phyloP scores from a whole-genome alignment of 2,113 vertebrate species.

The Brachyhypopomus gauderio region DNA sequence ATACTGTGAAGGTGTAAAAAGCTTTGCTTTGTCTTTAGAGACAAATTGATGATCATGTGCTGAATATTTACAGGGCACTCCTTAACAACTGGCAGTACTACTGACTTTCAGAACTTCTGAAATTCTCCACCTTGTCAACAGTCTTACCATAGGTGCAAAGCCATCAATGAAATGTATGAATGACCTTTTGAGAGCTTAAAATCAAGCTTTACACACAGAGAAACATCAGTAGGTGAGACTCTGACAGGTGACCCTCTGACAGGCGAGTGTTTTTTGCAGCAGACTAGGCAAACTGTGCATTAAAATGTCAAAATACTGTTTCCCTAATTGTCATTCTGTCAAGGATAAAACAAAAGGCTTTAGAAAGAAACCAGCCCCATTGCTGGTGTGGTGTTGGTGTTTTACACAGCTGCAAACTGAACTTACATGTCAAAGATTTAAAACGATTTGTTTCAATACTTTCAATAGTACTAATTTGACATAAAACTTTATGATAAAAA shows the following conservation, averaged over 20 bases:
- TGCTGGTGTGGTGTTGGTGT: conserved; percentile 1
- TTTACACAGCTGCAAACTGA: conserved; percentile 23
- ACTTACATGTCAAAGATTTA: conserved; percentile 8
- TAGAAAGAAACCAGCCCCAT: conserved; percentile 32
- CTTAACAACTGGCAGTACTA: not conserved
- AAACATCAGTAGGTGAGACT: conserved; percentile 30
- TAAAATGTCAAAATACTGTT: conserved; percentile 43
- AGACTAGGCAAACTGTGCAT: conserved; percentile 20
- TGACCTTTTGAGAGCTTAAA: conserved; percentile 45
- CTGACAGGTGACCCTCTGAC: conserved; percentile 10
- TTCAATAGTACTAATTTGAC: not conserved
- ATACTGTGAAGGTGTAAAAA: not conserved
- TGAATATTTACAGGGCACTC: conserved; percentile 39
- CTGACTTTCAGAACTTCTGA: conserved; percentile 45
- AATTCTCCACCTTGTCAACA: not conserved
- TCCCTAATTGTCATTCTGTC: conserved; percentile 40
- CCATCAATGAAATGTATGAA: conserved; percentile 38
- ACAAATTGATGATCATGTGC: conserved; percentile 25
- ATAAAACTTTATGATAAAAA: not conserved
- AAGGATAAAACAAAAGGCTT: not conserved
- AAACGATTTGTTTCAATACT: not conserved
- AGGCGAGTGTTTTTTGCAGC: conserved; percentile 7
- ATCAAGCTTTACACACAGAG: not conserved
- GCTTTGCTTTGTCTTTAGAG: conserved; percentile 12
- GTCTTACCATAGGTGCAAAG: conserved; percentile 4